Evolutionary conservation across 2,888 invertebrate species (phyloP).

Genomic region (Stenodera caucasica): DNA sequence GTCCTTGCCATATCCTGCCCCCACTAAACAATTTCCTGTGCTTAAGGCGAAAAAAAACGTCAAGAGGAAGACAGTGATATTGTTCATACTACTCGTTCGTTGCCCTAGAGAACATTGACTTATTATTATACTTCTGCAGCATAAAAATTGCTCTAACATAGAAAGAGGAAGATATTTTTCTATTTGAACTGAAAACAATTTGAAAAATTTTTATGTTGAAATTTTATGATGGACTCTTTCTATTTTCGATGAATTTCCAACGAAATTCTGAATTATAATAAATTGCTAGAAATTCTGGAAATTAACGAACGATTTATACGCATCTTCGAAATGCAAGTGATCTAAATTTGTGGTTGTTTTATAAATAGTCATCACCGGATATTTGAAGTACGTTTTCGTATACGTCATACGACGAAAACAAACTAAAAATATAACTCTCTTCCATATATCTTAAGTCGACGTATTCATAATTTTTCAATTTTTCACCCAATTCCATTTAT

Average conservation of each 20-base stretch:
- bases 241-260: not conserved
- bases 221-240: not conserved
- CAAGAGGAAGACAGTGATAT: conserved; percentile 19
- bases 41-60: conserved; percentile 21
- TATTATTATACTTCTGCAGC: conserved; percentile 25
- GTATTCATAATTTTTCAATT: no score
- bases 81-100: conserved; percentile 18
- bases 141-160: conserved; percentile 17
- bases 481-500: no score
- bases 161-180: conserved; percentile 10
- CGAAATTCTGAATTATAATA: not conserved
- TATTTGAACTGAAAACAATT: not conserved
- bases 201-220: not conserved
- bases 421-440: conserved; percentile 49
- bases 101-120: conserved; percentile 29
- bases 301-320: conserved; percentile 1
- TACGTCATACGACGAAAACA: conserved; percentile 51
- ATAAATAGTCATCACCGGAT: conserved; percentile 52
- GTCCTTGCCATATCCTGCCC: conserved; percentile 28
- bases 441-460: conserved; percentile 32
- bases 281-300: not conserved
- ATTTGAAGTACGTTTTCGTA: conserved; percentile 51
- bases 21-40: conserved; percentile 27
- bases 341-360: conserved; percentile 49
- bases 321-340: conserved; percentile 43